A percentile compares a stretch with the other conserved stretches of the same genome.
phyloP scores from a whole-genome alignment of 2,797 vertebrate genomes.

The Labeo calbasu region DNA sequence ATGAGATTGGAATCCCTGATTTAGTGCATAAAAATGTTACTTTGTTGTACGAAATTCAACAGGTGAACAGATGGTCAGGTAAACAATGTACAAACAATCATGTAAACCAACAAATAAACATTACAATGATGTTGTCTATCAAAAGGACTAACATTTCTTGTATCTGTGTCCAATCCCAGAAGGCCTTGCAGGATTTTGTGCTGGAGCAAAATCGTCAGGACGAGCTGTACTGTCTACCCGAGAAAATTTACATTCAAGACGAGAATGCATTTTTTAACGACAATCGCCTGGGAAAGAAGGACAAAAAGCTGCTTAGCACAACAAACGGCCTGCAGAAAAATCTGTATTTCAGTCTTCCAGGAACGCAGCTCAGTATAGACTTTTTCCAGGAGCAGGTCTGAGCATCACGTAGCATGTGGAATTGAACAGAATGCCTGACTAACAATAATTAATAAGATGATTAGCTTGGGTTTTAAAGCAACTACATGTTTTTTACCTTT shows the following conservation, averaged over 20 bases:
- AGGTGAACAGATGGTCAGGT: not conserved
- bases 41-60: not conserved
- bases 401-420: conserved; percentile 5
- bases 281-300: conserved; percentile 76
- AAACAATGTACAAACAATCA: conserved; percentile 1
- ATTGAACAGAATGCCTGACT: conserved; percentile 9
- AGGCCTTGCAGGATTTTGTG: conserved; percentile 78
- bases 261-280: conserved; percentile 82
- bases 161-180: conserved; percentile 63
- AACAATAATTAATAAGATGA: not conserved
- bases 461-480: not conserved
- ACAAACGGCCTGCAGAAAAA: conserved; percentile 68
- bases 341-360: conserved; percentile 79
- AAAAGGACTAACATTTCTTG: not conserved
- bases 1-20: too few relatives aligned
- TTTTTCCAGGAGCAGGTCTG: conserved; percentile 82
- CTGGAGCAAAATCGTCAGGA: conserved; percentile 61
- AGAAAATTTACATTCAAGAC: conserved; percentile 77
- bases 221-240: conserved; percentile 77
- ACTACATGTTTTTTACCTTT: not conserved
- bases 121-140: not conserved
- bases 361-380: conserved; percentile 77
- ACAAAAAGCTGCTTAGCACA: conserved; percentile 73
- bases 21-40: too few relatives aligned
- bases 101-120: not conserved